Conservation (phyloP, 2,888 invertebrate genomes). For the Leptinotarsa tumamoca region DNA sequence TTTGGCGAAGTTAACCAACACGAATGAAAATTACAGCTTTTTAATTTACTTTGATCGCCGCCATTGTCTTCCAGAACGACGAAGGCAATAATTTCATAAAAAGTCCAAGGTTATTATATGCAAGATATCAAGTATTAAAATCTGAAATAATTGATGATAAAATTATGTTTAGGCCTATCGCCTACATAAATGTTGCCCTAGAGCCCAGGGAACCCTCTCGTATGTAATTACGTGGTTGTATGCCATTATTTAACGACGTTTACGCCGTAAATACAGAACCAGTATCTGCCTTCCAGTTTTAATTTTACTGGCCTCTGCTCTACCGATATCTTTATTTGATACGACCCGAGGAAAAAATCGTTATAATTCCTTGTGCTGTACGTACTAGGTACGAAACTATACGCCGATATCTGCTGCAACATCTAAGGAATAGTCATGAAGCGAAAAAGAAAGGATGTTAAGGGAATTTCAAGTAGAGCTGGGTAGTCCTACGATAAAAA, state of each 20-base stretch:
- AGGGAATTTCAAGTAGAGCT: too few species aligned
- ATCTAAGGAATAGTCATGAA: too few species aligned
- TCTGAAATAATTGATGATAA: constrained; percentile 55
- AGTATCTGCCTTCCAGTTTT: constrained; percentile 40
- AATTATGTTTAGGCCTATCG: constrained; percentile 52
- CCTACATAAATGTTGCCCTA: constrained; percentile 53
- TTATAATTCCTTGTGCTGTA: not conserved
- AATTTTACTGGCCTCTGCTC: constrained; percentile 41
- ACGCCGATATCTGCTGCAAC: too few species aligned
- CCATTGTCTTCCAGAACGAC: constrained; percentile 38
- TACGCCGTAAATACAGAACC: constrained; percentile 46
- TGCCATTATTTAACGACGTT: constrained; percentile 47
- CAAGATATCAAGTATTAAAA: constrained; percentile 51
- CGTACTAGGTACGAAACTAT: too few species aligned
- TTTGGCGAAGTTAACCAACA: constrained; percentile 40
- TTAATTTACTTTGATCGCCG: constrained; percentile 38
- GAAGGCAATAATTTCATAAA: constrained; percentile 37
- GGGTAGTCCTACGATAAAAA: too few species aligned
- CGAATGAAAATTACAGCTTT: constrained; percentile 43
- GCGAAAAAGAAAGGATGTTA: too few species aligned
- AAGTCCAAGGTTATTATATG: constrained; percentile 46
- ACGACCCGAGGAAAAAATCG: not conserved
- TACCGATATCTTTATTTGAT: constrained; percentile 41
- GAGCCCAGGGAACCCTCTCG: constrained; percentile 43
- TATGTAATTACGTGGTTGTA: constrained; percentile 48